These are phyloP conservation scores for Caenorhabditis sp. DNA, from an alignment of 2,888 invertebrate species.

Conservation along the genomic window DNA sequence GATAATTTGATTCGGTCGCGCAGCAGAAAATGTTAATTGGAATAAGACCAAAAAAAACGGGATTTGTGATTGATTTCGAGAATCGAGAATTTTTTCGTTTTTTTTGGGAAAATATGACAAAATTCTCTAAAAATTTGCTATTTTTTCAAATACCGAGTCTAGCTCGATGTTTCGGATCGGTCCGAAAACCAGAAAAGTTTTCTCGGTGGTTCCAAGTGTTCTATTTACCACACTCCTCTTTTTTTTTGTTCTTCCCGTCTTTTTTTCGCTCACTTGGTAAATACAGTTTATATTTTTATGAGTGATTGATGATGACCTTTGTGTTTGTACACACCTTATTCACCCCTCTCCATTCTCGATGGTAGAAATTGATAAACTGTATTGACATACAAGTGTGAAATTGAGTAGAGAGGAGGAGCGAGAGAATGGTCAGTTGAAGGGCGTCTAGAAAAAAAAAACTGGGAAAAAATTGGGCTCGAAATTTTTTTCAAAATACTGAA, in stretches of 20 bases:
- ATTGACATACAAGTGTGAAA: background rate
- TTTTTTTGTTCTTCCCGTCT: background rate
- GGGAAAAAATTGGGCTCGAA: too few species aligned
- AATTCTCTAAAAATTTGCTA: too few species aligned
- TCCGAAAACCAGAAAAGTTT: too few species aligned
- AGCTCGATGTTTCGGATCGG: too few species aligned
- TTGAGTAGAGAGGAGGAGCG: too few species aligned
- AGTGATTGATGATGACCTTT: slow-evolving; percentile 1
- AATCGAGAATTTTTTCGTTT: too few species aligned
- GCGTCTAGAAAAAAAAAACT: background rate
- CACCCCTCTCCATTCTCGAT: background rate
- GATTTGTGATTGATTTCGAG: background rate
- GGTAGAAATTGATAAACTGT: background rate
- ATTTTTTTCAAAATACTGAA: too few species aligned
- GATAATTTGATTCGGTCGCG: background rate
- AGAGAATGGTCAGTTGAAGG: background rate
- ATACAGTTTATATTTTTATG: background rate
- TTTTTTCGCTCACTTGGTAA: background rate
- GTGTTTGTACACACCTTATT: background rate
- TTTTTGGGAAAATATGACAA: too few species aligned
- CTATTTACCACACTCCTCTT: background rate
- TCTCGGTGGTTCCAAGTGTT: background rate
- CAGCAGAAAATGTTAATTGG: background rate
- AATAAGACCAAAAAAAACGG: background rate
- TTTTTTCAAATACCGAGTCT: too few species aligned